These are phyloP conservation scores for Pelusios castaneus DNA, from an alignment of 2,113 vertebrate genomes.

Conservation along the genomic window DNA sequence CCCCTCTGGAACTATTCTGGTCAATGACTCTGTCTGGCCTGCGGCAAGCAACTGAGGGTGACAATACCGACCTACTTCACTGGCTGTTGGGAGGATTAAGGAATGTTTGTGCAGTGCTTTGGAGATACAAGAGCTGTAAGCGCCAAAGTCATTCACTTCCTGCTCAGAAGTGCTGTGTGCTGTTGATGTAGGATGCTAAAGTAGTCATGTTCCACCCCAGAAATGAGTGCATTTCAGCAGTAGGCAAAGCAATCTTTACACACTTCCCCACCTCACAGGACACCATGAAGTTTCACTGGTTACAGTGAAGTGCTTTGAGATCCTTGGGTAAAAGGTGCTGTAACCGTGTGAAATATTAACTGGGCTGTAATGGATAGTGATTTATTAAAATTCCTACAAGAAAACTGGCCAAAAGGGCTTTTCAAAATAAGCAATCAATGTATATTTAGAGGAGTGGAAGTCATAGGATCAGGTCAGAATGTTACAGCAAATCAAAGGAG, in stretches of 20 bases:
- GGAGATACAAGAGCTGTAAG: not conserved
- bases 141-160: not conserved
- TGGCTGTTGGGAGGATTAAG: not conserved
- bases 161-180: not conserved
- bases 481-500: no score
- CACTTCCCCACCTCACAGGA: not conserved
- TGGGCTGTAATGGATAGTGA: not conserved
- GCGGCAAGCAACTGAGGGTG: not conserved
- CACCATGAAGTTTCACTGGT: not conserved
- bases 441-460: no score
- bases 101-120: not conserved
- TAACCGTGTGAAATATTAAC: not conserved
- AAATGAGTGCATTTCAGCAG: not conserved
- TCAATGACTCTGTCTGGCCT: not conserved
- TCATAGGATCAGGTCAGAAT: no score
- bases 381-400: not conserved
- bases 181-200: not conserved
- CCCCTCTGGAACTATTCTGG: not conserved
- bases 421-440: not conserved
- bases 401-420: not conserved
- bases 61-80: not conserved
- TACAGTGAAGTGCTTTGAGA: not conserved
- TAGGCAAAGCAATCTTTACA: no score
- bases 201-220: not conserved
- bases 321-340: not conserved